These are phyloP conservation scores for Falco punctatus DNA, from an alignment of 2,113 vertebrate species.

Conservation along the genomic window DNA sequence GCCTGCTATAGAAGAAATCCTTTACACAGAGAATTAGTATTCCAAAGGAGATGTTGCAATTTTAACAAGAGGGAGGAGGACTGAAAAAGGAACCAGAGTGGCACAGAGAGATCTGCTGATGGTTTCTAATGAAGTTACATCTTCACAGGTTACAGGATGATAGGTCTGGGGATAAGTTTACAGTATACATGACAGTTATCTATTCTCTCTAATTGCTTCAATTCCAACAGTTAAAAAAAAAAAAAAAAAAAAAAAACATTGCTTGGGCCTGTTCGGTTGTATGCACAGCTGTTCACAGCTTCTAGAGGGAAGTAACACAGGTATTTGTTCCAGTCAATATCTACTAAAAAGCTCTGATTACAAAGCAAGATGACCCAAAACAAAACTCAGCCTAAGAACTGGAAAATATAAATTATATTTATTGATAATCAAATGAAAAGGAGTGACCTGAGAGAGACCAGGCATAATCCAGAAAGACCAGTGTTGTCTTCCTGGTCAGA, in stretches of 20 bases:
- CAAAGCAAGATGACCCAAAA: rapidly evolving
- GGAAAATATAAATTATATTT: background rate
- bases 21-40: background rate
- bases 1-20: background rate
- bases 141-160: background rate
- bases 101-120: background rate
- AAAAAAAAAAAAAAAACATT: background rate
- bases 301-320: background rate
- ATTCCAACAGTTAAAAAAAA: background rate
- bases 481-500: background rate
- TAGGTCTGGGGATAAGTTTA: background rate
- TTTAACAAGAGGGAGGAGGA: background rate
- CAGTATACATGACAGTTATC: background rate
- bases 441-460: background rate
- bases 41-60: background rate
- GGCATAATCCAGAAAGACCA: background rate
- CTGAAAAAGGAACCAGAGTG: background rate
- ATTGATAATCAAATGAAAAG: background rate
- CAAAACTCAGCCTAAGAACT: background rate
- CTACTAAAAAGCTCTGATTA: background rate
- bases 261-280: background rate
- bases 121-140: background rate
- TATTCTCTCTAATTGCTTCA: background rate
- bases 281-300: background rate
- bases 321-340: background rate